A percentile compares a stretch with the other conserved stretches of the same genome.
Conservation (phyloP, 1,140 invertebrate genomes). For the Drosophila pseudoobscura region DNA sequence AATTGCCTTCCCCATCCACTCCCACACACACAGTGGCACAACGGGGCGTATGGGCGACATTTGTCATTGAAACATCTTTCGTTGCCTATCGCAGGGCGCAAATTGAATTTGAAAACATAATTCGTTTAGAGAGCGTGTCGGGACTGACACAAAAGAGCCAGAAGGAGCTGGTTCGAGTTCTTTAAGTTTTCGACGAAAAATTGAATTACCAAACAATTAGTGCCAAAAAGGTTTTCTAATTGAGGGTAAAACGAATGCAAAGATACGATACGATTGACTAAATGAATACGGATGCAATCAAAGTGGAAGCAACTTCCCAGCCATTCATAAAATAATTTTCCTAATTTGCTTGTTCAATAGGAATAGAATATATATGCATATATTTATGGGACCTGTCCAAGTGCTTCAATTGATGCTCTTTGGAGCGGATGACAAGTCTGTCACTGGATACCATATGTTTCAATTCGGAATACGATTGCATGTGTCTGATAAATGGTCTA, state of each 20-base stretch:
- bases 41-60: conserved; percentile 45
- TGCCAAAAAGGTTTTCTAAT: conserved; percentile 18
- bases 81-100: conserved; percentile 51
- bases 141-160: not conserved
- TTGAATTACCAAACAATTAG: conserved; percentile 34
- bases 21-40: not conserved
- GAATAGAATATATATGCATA: conserved; percentile 23
- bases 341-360: conserved; percentile 22
- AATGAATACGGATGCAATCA: too few relatives aligned
- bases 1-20: conserved; percentile 43
- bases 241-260: conserved; percentile 4
- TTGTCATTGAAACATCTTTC: conserved; percentile 40
- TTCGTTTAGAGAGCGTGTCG: conserved; percentile 20
- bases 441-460: conserved; percentile 22
- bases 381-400: conserved; percentile 2
- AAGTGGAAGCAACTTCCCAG: conserved; percentile 28
- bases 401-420: conserved; percentile 29
- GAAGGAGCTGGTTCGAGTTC: conserved; percentile 37
- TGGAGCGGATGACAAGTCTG: conserved; percentile 18
- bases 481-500: conserved; percentile 5
- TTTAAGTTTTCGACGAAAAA: conserved; percentile 49
- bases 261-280: too few relatives aligned
- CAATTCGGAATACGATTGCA: not conserved
- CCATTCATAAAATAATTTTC: conserved; percentile 10
- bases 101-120: conserved; percentile 58